Base-by-base conservation (phyloP, 2,113 vertebrate species). In the Scartelaos histophorus region DNA sequence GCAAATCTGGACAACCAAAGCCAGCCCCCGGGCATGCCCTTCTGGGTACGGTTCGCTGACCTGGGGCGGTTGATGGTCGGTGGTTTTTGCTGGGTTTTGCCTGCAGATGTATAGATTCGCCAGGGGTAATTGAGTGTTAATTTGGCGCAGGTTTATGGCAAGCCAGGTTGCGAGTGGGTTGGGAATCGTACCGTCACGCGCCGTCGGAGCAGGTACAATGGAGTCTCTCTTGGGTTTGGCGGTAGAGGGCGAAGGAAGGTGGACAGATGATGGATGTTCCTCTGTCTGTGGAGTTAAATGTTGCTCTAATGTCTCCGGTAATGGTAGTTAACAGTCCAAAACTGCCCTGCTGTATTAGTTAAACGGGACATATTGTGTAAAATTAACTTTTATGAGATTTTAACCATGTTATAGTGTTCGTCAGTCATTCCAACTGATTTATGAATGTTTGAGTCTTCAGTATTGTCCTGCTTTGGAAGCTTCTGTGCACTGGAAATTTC, bases 191-290 rank as follows among this genome's bases (percentile, higher is more conserved):
- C 64, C 43, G 57, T 69, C 51, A 75, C 76, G 47, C 34, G 73
- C 71, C 70, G 21, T 35, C 1, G 9, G 60, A 35, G 70, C 73
- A 66, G 74, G 68, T 65, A n/a, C 53, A 25, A 2, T 56, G 16
- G n/a, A 29, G 9, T 12, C 46, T 78, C 79, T 81, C 64, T 9
- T n/a, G 58, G 78, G 77, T 75, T 81, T 79, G 46, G 61, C 34
- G 69, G 70, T 86, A 34, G 76, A 87, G 81, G 76, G 79, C 73
- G 65, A 75, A 21, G 19, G 46, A 22, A 53, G 61, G 66, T 51
- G 69, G 69, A 69, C 71, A 51, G 58, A 80, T 86, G 86, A 90
- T 88, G 86, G 86, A 90, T 85, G 83, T 17, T 5, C 5, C 7
- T 11, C 34, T 64, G 34, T 64, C 34, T n/a, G 13, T 17, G 13